Evolutionary conservation across 1,140 invertebrate genomes (phyloP), one percentile per base, ranked within the genome.

Genomic region (Trachymyrmex septentrionalis): DNA sequence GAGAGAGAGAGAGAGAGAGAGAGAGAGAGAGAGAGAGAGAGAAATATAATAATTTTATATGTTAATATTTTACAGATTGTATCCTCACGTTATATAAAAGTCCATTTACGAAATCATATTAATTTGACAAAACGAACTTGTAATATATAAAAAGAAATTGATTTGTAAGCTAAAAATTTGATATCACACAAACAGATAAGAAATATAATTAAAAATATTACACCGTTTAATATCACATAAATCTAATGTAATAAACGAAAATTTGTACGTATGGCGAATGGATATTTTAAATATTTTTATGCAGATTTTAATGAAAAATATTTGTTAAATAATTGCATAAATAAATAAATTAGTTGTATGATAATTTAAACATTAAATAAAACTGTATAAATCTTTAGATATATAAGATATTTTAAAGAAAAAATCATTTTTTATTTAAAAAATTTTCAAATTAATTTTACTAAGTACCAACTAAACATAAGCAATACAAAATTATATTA

Each of bases 21-120:
- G n/a, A n/a, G n/a, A n/a, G n/a, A n/a, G n/a, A n/a, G n/a, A n/a
- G n/a, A n/a, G n/a, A n/a, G 4, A 48, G 9, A n/a, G 21, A 44
- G 34, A 38, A 38, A 38, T 38, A 38, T 38, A 38, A 38, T 38
- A n/a, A n/a, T n/a, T n/a, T 7, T 21, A 71, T 16, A 9, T 12
- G 16, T 71, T 14, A 72, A 72, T 50, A 50, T 61, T 30, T 76
- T 24, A 16, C 16, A 34, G 14, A 1, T 16, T 76, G n/a, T 76
- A 76, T 76, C 53, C 34, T 21, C 16, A 30, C 30, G 21, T 44
- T 34, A 61, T 61, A 61, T 38, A 21, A 10, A 67, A 44, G 44
- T 44, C 34, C n/a, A 38, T 75, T 75, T 75, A 9, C 14, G 14
- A 76, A 76, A 76, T 76, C 12, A 5, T 38, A 34, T 76, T 76